Percentiles rank a stretch among this genome's conserved stretches.
phyloP scores from a whole-genome alignment of 2,113 vertebrate species.

The Scophthalmus maximus region DNA sequence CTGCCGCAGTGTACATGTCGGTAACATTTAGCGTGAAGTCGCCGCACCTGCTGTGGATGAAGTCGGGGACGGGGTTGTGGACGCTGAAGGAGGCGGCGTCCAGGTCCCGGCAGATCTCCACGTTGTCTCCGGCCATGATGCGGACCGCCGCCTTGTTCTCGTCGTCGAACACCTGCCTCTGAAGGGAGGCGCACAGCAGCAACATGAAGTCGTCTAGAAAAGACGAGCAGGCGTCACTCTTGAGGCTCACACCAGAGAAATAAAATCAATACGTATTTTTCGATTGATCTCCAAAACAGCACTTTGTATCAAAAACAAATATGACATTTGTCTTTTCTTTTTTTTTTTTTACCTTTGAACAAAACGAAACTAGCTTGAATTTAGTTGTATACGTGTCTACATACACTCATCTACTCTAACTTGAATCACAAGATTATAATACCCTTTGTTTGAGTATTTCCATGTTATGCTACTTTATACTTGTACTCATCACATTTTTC shows the following conservation, averaged over 20 bases:
- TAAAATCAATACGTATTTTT: background rate
- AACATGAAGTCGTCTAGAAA: constrained; percentile 94
- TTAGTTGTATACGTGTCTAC: too few species aligned
- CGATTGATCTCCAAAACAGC: background rate
- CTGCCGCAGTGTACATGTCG: too few species aligned
- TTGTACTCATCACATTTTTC: too few species aligned
- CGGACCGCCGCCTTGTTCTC: constrained; percentile 94
- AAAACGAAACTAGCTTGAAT: too few species aligned
- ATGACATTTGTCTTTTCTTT: too few species aligned
- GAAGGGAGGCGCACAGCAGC: constrained; percentile 94
- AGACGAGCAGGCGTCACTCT: background rate
- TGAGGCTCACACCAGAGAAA: background rate
- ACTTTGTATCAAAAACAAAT: too few species aligned
- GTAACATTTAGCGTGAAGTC: too few species aligned
- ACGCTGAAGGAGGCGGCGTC: constrained; percentile 96
- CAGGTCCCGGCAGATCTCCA: constrained; percentile 98
- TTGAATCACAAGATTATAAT: too few species aligned
- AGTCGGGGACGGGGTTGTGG: constrained; percentile 97
- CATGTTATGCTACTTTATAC: too few species aligned
- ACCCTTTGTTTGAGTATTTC: too few species aligned
- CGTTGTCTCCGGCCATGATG: constrained; percentile 95
- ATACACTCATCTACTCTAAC: too few species aligned
- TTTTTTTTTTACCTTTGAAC: too few species aligned
- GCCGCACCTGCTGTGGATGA: constrained; percentile 99
- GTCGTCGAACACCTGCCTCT: constrained; percentile 96